Conservation (phyloP, 2,888 invertebrate genomes). For the Pterostichus niger region DNA sequence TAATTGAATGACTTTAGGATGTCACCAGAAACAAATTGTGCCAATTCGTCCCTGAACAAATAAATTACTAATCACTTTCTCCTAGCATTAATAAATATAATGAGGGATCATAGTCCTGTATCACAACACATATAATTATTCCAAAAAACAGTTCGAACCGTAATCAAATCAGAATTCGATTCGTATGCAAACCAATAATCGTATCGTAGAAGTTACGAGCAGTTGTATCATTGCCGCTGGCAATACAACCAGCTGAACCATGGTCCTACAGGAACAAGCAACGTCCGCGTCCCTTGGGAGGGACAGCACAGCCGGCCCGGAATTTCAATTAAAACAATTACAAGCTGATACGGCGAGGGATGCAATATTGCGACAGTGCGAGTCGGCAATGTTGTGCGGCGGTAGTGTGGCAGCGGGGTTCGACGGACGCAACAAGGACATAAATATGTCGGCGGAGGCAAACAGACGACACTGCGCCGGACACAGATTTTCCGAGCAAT, state of each 20-base stretch:
- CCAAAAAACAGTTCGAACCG: not conserved
- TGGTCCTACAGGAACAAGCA: not conserved
- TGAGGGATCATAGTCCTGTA: too few relatives aligned
- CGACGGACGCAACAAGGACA: slow-evolving; percentile 50
- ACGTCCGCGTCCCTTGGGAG: slow-evolving; percentile 23
- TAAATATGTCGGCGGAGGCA: slow-evolving; percentile 59
- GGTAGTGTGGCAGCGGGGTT: not conserved
- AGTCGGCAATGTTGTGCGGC: slow-evolving; percentile 18
- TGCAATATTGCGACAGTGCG: slow-evolving; percentile 61
- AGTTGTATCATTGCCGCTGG: not conserved
- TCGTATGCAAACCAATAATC: slow-evolving; percentile 38
- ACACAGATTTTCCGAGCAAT: slow-evolving; percentile 65
- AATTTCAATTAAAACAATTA: slow-evolving; percentile 67
- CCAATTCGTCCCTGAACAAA: too few relatives aligned
- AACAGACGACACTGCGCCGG: slow-evolving; percentile 53
- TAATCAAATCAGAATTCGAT: slow-evolving; percentile 44
- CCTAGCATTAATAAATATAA: too few relatives aligned
- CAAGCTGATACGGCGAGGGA: slow-evolving; percentile 61
- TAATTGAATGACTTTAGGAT: too few relatives aligned
- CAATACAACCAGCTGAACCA: slow-evolving; percentile 7
- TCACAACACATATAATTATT: too few relatives aligned
- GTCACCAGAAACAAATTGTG: too few relatives aligned
- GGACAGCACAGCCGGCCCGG: slow-evolving; percentile 48
- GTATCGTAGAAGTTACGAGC: slow-evolving; percentile 42
- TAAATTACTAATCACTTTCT: too few relatives aligned